phyloP scores from a whole-genome alignment of 2,113 vertebrate genomes.

The Sebastes schlegelii region DNA sequence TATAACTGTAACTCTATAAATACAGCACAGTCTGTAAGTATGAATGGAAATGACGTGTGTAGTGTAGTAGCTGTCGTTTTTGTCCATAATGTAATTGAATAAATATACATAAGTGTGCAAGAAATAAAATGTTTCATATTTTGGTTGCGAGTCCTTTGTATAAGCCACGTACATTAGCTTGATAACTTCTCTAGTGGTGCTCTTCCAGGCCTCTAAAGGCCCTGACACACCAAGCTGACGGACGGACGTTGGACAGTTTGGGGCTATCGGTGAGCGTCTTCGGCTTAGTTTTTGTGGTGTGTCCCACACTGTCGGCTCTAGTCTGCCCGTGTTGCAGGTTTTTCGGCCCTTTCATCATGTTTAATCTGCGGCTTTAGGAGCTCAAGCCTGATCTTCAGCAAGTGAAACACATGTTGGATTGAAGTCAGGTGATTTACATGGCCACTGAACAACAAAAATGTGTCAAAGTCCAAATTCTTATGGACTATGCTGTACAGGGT shows the following conservation, averaged over 20 bases:
- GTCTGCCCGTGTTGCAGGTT: too few species aligned
- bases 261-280: too few species aligned
- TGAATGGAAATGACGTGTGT: not conserved
- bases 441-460: not conserved
- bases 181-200: not conserved
- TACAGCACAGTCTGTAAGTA: not conserved
- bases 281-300: too few species aligned
- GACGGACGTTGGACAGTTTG: too few species aligned
- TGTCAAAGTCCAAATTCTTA: not conserved
- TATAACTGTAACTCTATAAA: not conserved
- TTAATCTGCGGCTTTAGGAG: not conserved
- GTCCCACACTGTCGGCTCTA: too few species aligned
- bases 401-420: conserved; percentile 33
- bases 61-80: conserved; percentile 4
- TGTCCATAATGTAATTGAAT: conserved; percentile 12
- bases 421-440: conserved; percentile 15
- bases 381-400: conserved; percentile 14
- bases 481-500: not conserved
- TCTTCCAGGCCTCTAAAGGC: not conserved
- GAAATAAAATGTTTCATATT: conserved; percentile 4
- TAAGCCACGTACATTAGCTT: conserved; percentile 19
- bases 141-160: conserved; percentile 15
- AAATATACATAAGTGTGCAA: not conserved
- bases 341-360: too few species aligned
- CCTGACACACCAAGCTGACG: too few species aligned